A percentile compares a stretch with the other conserved stretches of the same genome.
Conservation (phyloP, 2,113 vertebrate genomes). For the Cardinalis cardinalis region DNA sequence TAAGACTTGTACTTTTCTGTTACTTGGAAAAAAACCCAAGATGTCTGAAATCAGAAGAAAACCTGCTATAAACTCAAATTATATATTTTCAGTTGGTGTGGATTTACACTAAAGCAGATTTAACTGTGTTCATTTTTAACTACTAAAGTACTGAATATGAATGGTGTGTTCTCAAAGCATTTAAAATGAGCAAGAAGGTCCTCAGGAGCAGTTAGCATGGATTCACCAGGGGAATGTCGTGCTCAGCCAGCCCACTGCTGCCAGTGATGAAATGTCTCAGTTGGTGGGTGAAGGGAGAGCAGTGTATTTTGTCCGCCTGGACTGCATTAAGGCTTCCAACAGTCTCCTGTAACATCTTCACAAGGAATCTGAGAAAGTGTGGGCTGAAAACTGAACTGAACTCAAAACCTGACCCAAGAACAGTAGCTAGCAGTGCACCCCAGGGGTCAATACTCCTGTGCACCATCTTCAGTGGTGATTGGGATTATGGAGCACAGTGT, state of each 20-base stretch:
- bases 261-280: neutral
- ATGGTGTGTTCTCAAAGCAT: neutral
- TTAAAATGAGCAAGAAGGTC: neutral
- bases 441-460: neutral
- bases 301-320: neutral
- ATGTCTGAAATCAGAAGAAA: neutral
- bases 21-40: neutral
- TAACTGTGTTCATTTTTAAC: neutral
- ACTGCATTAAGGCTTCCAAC: neutral
- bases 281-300: neutral
- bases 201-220: neutral
- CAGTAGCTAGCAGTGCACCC: rapidly evolving
- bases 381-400: neutral
- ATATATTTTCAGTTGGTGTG: neutral
- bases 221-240: neutral
- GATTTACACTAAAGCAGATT: neutral
- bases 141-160: neutral
- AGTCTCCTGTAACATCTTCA: neutral
- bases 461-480: neutral
- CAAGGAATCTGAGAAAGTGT: neutral
- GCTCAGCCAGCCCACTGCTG: neutral
- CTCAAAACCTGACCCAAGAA: neutral
- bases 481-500: neutral
- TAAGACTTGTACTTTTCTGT: neutral
- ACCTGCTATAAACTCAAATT: neutral